Conservation (phyloP, 2,113 vertebrate genomes). For the Pycnonotus jocosus region DNA sequence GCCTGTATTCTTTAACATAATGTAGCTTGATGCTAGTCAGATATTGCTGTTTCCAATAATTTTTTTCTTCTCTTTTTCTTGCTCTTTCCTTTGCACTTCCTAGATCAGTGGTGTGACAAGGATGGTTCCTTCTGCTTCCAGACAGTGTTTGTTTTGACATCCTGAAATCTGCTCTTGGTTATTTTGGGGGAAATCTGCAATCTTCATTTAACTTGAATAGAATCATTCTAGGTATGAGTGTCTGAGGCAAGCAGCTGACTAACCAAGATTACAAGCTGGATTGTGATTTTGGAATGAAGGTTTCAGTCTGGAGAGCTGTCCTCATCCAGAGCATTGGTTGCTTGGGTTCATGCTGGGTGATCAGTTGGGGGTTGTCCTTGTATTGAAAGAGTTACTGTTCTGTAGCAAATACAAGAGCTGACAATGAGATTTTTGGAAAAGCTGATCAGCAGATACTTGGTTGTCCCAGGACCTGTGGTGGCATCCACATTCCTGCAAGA, state of each 20-base stretch:
- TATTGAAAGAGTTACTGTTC: neutral
- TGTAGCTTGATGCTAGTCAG: neutral
- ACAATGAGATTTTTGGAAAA: neutral
- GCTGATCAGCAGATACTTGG: neutral
- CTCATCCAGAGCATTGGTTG: neutral
- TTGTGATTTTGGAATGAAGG: neutral
- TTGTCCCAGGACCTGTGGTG: neutral
- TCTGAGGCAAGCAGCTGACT: neutral
- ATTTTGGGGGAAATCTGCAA: neutral
- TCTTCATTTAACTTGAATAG: neutral
- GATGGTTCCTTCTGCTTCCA: neutral
- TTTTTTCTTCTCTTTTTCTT: neutral
- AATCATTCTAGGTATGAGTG: neutral
- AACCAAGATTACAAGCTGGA: neutral
- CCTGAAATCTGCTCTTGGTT: neutral
- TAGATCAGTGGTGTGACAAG: neutral
- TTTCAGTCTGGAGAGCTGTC: neutral
- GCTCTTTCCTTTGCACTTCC: neutral
- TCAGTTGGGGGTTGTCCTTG: rapidly evolving
- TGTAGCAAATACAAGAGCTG: neutral
- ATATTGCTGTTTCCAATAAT: neutral
- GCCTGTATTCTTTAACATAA: neutral
- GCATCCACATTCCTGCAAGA: neutral
- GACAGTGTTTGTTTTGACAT: neutral
- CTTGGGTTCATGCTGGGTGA: neutral